Evolutionary conservation across 2,888 invertebrate genomes (phyloP), one percentile per base, ranked within the genome.

Genomic region (Phyllotreta cruciferae): DNA sequence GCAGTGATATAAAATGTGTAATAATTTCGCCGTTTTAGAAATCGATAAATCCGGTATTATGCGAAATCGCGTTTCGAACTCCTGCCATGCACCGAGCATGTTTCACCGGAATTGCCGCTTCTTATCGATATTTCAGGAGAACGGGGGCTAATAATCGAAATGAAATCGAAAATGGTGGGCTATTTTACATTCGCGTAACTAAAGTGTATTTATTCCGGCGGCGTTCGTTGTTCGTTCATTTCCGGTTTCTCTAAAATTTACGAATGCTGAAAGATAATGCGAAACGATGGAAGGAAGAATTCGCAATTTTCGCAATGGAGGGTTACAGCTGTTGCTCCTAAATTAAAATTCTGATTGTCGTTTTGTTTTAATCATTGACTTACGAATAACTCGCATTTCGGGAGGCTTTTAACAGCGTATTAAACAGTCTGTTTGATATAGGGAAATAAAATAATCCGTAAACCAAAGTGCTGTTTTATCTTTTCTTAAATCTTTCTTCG

Each of bases 91-190:
- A 10, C 52, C 38, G 24, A 50, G 14, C 41, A 42, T 42, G 35
- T 52, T 58, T 52, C 36, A 36, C 8, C 37, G 42, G 42, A 50
- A 52, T 58, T 58, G 49, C 50, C 37, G 13, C 52, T 58, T 35
- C 52, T 58, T 52, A 58, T 58, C 42, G 42, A 58, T 52, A 58
- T 42, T 58, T 52, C 35, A 52, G 35, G 41, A 41, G 42, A 35
- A 50, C 9, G 37, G 14, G 13, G 9, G 36, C 58, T 52, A 58
- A 58, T 58, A 58, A 58, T 41, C 52, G n/a, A 58, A 58, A 52
- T 36, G 52, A 58, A 52, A 45, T 36, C 35, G 44, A 55, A 55
- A 56, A 37, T 47, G 13, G 10, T 24, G 47, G 41, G 38, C 50
- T 42, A 52, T 42, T 58, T 50, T 42, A 38, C 10, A 52, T 36